Base-by-base conservation (phyloP, 2,113 vertebrate species). In the Australoheros scitulus region DNA sequence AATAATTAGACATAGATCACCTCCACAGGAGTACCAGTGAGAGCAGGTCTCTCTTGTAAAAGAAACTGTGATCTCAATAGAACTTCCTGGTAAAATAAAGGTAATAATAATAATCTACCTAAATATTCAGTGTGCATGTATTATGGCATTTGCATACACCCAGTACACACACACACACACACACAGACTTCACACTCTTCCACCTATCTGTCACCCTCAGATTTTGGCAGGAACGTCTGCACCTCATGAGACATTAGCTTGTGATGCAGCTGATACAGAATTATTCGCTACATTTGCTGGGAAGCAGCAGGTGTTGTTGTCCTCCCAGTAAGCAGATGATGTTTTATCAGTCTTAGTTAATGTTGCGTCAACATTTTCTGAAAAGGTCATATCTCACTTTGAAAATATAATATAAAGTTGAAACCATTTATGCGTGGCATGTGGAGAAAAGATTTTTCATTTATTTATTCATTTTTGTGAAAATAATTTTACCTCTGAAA, bases 251-350 rank as follows among this genome's bases (percentile, higher is more conserved):
- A 72, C 81, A 68, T 61, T 26, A 43, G 65, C 81, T 64, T 76
- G 77, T 13, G 75, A 85, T 61, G 81, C 32, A 22, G 24, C 55
- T 81, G 76, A 80, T 84, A 32, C 47, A 24, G 43, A 58, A 87
- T 83, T 80, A 80, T 58, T 63, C n/a, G 56, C 56, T 85, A 81
- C 82, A 89, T 85, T 91, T 85, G 59, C 84, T 29, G 26, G 55
- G 58, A 82, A 52, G 81, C 10, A 6, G 76, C 84, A 88, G 89
- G 84, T 81, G 83, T 76, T 84, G 47, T 58, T 79, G 10, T 77
- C 20, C 34, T 63, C 61, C 52, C 38, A 38, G 56, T 80, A 43
- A 82, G 61, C 85, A 85, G 61, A 87, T 85, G 70, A 84, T 82
- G 76, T 87, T n/a, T 84, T 57, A 15, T 79, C 70, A 57, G 56